Evolutionary conservation across 1,140 invertebrate species (phyloP).

Genomic region (Eciton burchellii): DNA sequence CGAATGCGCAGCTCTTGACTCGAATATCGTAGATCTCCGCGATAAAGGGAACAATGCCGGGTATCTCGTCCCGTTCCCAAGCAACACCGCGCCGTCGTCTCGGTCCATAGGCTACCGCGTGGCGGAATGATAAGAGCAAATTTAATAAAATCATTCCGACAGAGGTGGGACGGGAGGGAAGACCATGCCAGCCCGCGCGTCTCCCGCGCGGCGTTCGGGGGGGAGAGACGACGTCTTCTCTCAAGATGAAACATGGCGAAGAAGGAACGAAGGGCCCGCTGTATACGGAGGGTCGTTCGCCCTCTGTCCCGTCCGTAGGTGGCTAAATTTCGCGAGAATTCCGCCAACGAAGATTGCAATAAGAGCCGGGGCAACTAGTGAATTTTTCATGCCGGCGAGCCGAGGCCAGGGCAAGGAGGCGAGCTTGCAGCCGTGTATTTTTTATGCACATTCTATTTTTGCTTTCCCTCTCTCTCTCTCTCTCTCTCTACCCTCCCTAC

Average conservation of each 20-base stretch:
- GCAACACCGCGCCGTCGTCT: slow-evolving; percentile 24
- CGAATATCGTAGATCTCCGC: slow-evolving; percentile 22
- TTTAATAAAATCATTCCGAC: slow-evolving; percentile 74
- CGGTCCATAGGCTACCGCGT: slow-evolving; percentile 29
- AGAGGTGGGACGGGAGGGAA: slow-evolving; percentile 8
- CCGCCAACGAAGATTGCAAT: slow-evolving; percentile 57
- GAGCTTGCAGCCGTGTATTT: slow-evolving; percentile 54
- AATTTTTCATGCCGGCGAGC: slow-evolving; percentile 64
- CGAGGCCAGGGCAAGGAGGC: slow-evolving; percentile 13
- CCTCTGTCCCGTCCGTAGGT: slow-evolving; percentile 45
- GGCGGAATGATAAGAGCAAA: slow-evolving; percentile 68
- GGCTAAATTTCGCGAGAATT: slow-evolving; percentile 60
- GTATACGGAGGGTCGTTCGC: slow-evolving; percentile 26
- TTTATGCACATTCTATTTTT: slow-evolving; percentile 62
- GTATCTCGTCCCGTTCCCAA: not conserved
- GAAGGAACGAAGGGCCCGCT: slow-evolving; percentile 52
- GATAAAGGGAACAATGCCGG: slow-evolving; percentile 49
- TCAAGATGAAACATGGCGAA: slow-evolving; percentile 59
- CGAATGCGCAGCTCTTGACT: not conserved
- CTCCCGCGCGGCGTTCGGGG: slow-evolving; percentile 34
- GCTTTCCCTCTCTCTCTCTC: not conserved
- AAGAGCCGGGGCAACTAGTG: slow-evolving; percentile 60
- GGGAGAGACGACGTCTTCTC: slow-evolving; percentile 47
- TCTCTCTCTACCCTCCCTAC: not conserved
- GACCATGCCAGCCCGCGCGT: slow-evolving; percentile 28